Evolutionary conservation across 2,888 invertebrate genomes (phyloP).

Genomic region (Acleris sparsana): DNA sequence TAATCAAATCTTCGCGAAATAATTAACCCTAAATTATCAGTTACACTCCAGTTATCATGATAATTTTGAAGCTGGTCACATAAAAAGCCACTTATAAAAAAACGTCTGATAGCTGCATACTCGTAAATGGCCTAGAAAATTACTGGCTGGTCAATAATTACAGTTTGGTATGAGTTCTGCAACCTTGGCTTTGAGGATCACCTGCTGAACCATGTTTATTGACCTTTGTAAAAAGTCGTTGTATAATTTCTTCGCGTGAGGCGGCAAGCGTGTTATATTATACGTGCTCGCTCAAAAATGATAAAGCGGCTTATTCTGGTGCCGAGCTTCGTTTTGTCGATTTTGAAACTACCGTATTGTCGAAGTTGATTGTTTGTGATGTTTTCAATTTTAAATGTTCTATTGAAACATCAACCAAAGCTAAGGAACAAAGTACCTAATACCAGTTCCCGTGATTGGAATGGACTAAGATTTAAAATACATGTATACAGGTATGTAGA

Average conservation of each 20-base stretch:
- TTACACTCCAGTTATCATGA: neutral
- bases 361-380: too few relatives aligned
- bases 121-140: conserved; percentile 15
- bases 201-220: conserved; percentile 28
- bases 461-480: too few relatives aligned
- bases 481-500: too few relatives aligned
- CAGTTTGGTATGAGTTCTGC: neutral
- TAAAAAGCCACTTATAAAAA: conserved; percentile 6
- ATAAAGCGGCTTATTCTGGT: too few relatives aligned
- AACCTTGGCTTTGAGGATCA: conserved; percentile 28
- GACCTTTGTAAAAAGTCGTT: conserved; percentile 23
- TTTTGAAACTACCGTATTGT: too few relatives aligned
- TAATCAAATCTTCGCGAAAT: too few relatives aligned
- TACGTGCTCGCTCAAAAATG: neutral
- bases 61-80: neutral
- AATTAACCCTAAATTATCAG: too few relatives aligned
- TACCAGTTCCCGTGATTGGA: too few relatives aligned
- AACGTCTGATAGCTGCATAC: conserved; percentile 8
- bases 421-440: too few relatives aligned
- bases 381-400: too few relatives aligned
- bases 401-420: too few relatives aligned
- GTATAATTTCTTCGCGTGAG: conserved; percentile 15
- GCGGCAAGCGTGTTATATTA: neutral
- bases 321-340: too few relatives aligned
- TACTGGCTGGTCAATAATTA: conserved; percentile 8